These are phyloP conservation scores for Chymomyza caudatula DNA, from an alignment of 2,888 invertebrate species.

Conservation along the genomic window DNA sequence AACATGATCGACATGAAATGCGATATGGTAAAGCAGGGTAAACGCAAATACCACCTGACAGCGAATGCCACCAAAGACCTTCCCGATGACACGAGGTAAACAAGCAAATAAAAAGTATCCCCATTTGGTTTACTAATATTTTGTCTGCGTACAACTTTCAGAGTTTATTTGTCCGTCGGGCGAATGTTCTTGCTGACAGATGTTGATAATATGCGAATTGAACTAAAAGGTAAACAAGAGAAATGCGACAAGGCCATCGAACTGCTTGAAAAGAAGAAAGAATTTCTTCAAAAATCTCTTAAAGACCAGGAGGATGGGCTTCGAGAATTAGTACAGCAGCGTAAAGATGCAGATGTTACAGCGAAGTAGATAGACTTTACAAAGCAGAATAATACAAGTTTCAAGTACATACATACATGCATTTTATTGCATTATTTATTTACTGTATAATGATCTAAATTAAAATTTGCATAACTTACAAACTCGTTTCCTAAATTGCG, in stretches of 20 bases:
- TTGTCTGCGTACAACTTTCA: conserved; percentile 32
- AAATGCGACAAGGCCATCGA: conserved; percentile 84
- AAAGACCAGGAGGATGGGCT: conserved; percentile 90
- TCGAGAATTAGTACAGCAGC: conserved; percentile 86
- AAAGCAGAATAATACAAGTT: neutral
- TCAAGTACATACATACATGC: conserved; percentile 17
- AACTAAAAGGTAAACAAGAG: conserved; percentile 81
- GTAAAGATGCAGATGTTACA: conserved; percentile 79
- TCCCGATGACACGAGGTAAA: conserved; percentile 74
- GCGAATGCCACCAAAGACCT: conserved; percentile 79
- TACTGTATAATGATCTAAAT: conserved; percentile 80
- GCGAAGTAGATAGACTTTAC: neutral
- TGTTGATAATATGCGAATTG: conserved; percentile 81
- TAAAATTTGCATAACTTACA: conserved; percentile 92
- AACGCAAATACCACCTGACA: conserved; percentile 85
- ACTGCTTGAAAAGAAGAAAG: conserved; percentile 84
- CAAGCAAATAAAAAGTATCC: neutral
- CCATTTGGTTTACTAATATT: neutral
- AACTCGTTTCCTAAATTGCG: conserved; percentile 96
- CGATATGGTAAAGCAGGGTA: conserved; percentile 84
- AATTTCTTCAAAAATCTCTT: conserved; percentile 85
- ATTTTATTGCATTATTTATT: conserved; percentile 51
- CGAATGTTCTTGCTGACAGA: conserved; percentile 88
- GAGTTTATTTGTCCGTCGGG: conserved; percentile 82
- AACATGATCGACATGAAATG: conserved; percentile 86